Base-by-base conservation (phyloP, 2,888 invertebrate genomes). In the Hylaea fasciaria region DNA sequence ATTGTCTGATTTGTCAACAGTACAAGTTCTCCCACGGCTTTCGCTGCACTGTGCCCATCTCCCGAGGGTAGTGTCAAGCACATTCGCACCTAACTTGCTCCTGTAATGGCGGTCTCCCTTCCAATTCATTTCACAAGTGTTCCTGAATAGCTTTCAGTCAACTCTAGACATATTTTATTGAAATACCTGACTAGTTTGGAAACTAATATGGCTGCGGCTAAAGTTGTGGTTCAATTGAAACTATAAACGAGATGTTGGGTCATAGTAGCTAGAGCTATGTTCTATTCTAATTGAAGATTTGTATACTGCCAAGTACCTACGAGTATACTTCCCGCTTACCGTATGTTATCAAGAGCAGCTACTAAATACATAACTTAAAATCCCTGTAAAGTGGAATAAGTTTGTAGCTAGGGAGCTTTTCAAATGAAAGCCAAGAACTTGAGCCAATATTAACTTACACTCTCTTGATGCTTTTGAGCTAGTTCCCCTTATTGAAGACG, bases 61-160 rank as follows among this genome's bases (percentile, higher is more conserved):
- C 46, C 1, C 14, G 39, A 28, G 54, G 14, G 54, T 11, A 45
- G 53, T 40, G 46, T 54, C 39, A 40, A 54, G 46, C 54, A 54
- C 54, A 54, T 54, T 54, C 54, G 12, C 54, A 54, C 46, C 54
- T 46, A 54, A 54, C 46, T 54, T 46, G 46, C 29, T 54, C 46
- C 16, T 8, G 14, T 45, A 39, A 14, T 8, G 9, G 52, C 28
- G 29, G 28, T 8, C 17, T 14, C 35, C 28, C 39, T 46, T 46
- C 28, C 54, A 13, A 17, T 54, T 54, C 54, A 46, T 47, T 46
- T 37, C 29, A 11, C 45, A 28, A 4, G 10, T 22, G 45, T n/a
- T 51, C 41, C 10, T 4, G 4, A 29, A 41, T 13, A 14, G 9
- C 14, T 46, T 22, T 5, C 22, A 22, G 22, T 22, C 22, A 22